A percentile compares a stretch with the other conserved stretches of the same genome.
phyloP scores from a whole-genome alignment of 2,888 invertebrate species.

The Crocallis elinguaria region DNA sequence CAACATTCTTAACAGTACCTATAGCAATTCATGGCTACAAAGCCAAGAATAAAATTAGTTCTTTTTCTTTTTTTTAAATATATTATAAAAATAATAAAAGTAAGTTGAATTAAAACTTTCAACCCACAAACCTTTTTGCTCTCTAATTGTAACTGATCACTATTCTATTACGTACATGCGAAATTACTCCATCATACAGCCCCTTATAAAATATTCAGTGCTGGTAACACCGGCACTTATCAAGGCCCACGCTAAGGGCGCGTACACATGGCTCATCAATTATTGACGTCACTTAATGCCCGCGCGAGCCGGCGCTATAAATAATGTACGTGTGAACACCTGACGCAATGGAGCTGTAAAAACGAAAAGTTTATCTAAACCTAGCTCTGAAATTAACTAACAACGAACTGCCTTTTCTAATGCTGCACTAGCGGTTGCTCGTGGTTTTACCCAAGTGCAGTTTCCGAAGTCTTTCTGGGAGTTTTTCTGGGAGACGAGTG shows the following conservation, averaged over 20 bases:
- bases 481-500: no score
- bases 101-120: no score
- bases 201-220: slow-evolving; percentile 20
- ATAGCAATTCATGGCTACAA: no score
- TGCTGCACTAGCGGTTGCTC: no score
- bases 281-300: slow-evolving; percentile 62
- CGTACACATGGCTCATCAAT: slow-evolving; percentile 52
- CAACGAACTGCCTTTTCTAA: no score
- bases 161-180: slow-evolving; percentile 16
- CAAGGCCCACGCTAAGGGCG: slow-evolving; percentile 33
- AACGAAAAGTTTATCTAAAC: slow-evolving; percentile 23
- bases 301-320: slow-evolving; percentile 47
- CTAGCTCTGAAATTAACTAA: background rate
- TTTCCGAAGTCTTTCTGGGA: no score
- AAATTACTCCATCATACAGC: slow-evolving; percentile 23
- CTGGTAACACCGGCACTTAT: slow-evolving; percentile 20
- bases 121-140: no score
- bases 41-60: no score
- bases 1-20: no score
- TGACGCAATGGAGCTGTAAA: slow-evolving; percentile 48
- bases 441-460: no score
- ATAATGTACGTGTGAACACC: slow-evolving; percentile 59
- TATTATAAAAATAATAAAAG: no score
- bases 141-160: background rate
- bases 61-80: no score